These are phyloP conservation scores for Propithecus deckenii DNA, from an alignment of 2,797 vertebrate species.

Conservation along the genomic window DNA sequence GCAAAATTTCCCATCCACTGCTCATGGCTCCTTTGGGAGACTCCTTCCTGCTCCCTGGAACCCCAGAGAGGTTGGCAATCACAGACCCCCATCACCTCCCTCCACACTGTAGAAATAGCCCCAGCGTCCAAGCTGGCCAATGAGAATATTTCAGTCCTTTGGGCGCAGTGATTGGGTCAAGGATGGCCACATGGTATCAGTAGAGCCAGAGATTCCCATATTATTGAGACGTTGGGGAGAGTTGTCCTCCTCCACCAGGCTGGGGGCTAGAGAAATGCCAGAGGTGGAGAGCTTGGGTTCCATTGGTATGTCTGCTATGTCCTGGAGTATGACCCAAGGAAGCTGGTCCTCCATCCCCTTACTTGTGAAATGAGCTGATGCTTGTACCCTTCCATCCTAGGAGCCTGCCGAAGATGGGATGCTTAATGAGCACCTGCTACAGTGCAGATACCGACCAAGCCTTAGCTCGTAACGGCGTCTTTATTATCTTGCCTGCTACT, in stretches of 20 bases:
- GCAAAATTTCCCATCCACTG: not conserved
- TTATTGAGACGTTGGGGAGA: not conserved
- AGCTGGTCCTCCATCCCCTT: not conserved
- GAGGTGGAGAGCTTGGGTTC: not conserved
- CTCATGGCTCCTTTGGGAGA: not conserved
- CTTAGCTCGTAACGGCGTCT: rapidly evolving
- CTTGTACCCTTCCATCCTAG: not conserved
- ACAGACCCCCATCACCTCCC: not conserved
- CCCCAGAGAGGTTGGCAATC: too few species aligned
- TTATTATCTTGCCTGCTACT: rapidly evolving
- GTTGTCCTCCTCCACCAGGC: too few species aligned
- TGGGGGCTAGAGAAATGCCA: not conserved
- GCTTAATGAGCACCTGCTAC: too few species aligned
- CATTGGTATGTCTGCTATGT: rapidly evolving
- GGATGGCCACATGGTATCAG: not conserved
- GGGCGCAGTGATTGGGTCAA: not conserved
- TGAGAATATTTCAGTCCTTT: not conserved
- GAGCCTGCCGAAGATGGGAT: rapidly evolving
- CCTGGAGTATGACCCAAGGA: not conserved
- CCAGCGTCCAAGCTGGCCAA: not conserved
- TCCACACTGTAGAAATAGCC: not conserved
- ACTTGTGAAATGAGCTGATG: not conserved
- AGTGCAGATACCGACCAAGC: not conserved
- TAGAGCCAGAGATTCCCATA: not conserved
- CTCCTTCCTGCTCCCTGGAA: not conserved